These are phyloP conservation scores for Antennarius striatus DNA, from an alignment of 2,113 vertebrate genomes.

Conservation along the genomic window DNA sequence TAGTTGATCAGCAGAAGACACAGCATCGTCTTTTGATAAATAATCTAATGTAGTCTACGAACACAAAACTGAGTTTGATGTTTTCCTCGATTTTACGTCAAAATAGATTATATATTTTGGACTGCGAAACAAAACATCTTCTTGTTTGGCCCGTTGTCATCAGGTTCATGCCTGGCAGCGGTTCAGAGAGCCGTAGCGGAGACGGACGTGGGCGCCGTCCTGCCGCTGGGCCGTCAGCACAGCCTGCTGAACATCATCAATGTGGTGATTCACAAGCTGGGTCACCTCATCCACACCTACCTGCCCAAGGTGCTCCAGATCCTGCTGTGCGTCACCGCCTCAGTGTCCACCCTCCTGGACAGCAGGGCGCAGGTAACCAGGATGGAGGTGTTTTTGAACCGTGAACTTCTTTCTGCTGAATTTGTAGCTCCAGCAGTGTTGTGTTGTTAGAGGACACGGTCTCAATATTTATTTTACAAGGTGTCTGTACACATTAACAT, in stretches of 20 bases:
- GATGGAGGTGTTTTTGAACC: not conserved
- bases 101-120: not conserved
- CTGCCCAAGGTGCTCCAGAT: slow-evolving; percentile 93
- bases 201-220: slow-evolving; percentile 81
- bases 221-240: slow-evolving; percentile 93
- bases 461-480: too few species aligned
- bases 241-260: slow-evolving; percentile 89
- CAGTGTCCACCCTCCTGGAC: slow-evolving; percentile 83
- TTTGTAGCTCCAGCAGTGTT: too few species aligned
- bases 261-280: slow-evolving; percentile 89
- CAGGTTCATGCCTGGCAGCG: slow-evolving; percentile 85
- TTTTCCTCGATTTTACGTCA: not conserved
- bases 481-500: too few species aligned
- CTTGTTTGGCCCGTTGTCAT: not conserved
- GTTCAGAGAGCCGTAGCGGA: slow-evolving; percentile 83
- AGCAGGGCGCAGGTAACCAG: slow-evolving; percentile 85
- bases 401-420: not conserved
- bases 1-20: too few species aligned
- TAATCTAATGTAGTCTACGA: too few species aligned
- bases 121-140: not conserved
- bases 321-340: slow-evolving; percentile 87
- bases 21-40: too few species aligned
- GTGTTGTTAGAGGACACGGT: too few species aligned
- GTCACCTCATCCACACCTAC: slow-evolving; percentile 86
- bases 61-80: too few species aligned